Percentiles rank a stretch among this genome's conserved stretches.
Conservation (phyloP, 1,140 invertebrate species). For the Rhagoletis zephyria region DNA sequence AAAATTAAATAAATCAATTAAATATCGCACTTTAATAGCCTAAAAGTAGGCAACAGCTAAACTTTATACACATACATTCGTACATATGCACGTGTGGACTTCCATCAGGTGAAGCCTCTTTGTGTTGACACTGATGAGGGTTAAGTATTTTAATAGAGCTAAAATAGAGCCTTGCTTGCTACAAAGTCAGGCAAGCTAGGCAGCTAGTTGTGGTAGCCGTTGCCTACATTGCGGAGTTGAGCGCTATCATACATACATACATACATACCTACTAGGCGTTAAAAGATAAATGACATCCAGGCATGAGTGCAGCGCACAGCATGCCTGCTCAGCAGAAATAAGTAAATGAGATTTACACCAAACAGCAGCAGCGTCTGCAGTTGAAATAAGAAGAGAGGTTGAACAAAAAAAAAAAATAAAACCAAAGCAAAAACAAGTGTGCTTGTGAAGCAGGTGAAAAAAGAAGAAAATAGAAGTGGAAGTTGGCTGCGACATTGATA, state of each 20-base stretch:
- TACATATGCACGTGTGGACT: background rate
- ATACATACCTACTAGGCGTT: background rate
- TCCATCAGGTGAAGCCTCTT: background rate
- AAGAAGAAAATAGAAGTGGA: background rate
- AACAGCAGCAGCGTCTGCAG: constrained; percentile 1
- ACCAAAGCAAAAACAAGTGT: background rate
- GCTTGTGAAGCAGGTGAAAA: background rate
- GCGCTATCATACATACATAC: background rate
- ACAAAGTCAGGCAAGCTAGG: background rate
- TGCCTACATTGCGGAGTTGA: background rate
- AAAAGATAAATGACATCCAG: constrained; percentile 39
- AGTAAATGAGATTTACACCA: constrained; percentile 25
- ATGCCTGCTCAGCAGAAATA: background rate
- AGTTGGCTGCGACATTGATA: constrained; percentile 19
- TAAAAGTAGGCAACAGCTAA: background rate
- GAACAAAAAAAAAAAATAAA: background rate
- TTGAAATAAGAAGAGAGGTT: background rate
- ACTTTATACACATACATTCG: background rate
- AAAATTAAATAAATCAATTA: background rate
- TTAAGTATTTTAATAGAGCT: background rate
- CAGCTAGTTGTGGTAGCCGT: background rate
- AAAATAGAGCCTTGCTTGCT: background rate
- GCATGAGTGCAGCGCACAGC: background rate
- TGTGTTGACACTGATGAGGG: background rate
- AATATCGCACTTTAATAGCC: background rate